phyloP scores from a whole-genome alignment of 2,797 vertebrate genomes.

The Sparidentex hasta region DNA sequence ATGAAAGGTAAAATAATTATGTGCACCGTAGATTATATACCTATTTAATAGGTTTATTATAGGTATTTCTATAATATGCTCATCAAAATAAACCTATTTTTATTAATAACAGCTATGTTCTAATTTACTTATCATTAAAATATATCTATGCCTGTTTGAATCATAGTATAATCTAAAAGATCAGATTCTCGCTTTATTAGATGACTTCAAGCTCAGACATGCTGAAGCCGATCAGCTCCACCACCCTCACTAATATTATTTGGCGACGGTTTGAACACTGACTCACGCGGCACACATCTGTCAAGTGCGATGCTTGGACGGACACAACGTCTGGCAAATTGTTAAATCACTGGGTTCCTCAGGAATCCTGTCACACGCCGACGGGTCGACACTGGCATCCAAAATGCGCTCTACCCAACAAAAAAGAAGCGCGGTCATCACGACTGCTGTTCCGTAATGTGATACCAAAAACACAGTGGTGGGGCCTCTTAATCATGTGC shows the following conservation, averaged over 20 bases:
- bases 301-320: slow-evolving; percentile 32
- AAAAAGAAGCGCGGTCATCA: neutral
- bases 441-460: neutral
- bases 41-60: neutral
- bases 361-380: slow-evolving; percentile 16
- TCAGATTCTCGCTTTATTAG: slow-evolving; percentile 8
- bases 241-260: slow-evolving; percentile 20
- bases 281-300: slow-evolving; percentile 31
- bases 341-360: slow-evolving; percentile 26
- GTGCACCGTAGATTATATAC: neutral
- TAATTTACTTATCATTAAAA: no score
- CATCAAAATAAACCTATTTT: neutral
- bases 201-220: slow-evolving; percentile 7
- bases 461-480: neutral
- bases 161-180: no score
- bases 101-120: no score
- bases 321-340: slow-evolving; percentile 31
- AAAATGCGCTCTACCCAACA: neutral
- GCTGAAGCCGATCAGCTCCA: slow-evolving; percentile 13
- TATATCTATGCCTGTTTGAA: no score
- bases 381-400: neutral
- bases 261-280: slow-evolving; percentile 35
- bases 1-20: slow-evolving; percentile 13
- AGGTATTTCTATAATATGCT: no score
- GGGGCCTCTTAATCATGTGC: neutral